Evolutionary conservation across 2,113 vertebrate genomes (phyloP), one percentile per base, ranked within the genome.

Genomic region (Actenoides hombroni): DNA sequence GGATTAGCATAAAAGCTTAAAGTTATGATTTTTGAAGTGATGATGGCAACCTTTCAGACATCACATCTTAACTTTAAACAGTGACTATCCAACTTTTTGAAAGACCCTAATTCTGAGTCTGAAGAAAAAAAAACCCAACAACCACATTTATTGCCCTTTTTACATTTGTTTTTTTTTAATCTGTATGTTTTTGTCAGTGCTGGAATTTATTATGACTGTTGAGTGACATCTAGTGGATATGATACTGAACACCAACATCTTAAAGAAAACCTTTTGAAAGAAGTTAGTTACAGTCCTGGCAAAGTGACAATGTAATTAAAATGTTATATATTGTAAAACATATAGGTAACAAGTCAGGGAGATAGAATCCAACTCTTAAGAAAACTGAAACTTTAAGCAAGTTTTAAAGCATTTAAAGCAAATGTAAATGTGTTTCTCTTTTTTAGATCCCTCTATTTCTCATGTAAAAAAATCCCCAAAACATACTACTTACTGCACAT

Each of bases 201-300:
- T 87, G 64, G 28, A 13, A 90, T 92, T 79, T 46, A 57, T 76
- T 37, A 28, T 95, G 89, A 95, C 88, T 96, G 26, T 78, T 90
- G 83, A 95, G 94, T 96, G 98, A 97, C 98, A 98, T 97, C 98
- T 98, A 98, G 97, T 98, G 98, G 98, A 77, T 46, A 7, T 49
- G 40, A 5, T 49, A 53, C 8, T 76, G 53, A 93, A 92, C 78
- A 40, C 1, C 53, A 74, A 35, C 76, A 33, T 39, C 49, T 81
- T 51, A 59, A 54, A 60, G 26, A 54, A 37, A 40, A 57, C 5
- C 17, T 64, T 82, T 11, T 10, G 40, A 69, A 68, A 42, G 12
- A 35, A 11, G 2, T 35, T 51, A 33, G 2, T 20, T 35, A 33
- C 5, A 60, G 6, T 8, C 13, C 37, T 46, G 6, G 5, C 16